Percentiles rank a stretch among this genome's conserved stretches.
Conservation (phyloP, 2,113 vertebrate species). For the Acrocephalus arundinaceus region DNA sequence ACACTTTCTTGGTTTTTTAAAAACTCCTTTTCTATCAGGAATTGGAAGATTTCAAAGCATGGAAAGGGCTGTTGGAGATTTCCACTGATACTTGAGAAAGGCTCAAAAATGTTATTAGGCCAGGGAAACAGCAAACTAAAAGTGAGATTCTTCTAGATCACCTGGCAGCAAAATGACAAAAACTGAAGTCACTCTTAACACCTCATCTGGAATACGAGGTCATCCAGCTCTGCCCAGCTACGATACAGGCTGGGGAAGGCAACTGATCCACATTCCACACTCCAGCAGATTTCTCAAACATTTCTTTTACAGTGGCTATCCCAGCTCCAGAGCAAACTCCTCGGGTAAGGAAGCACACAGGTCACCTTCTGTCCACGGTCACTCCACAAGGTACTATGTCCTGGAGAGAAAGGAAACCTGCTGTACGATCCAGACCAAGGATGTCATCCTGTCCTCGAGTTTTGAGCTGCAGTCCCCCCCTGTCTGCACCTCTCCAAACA, state of each 20-base stretch:
- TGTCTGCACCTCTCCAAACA: background rate
- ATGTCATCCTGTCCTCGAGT: background rate
- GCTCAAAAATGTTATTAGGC: background rate
- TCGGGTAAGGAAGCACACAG: rapidly evolving
- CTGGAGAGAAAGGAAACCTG: background rate
- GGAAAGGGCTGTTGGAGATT: background rate
- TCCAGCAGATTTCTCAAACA: background rate
- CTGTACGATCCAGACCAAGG: background rate
- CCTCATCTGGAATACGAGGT: background rate
- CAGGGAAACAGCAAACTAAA: background rate
- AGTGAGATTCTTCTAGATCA: background rate
- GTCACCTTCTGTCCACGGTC: background rate
- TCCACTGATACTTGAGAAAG: background rate
- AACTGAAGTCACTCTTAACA: background rate
- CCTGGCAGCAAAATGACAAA: background rate
- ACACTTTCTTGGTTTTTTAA: background rate
- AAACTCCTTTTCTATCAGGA: background rate
- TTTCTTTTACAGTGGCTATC: background rate
- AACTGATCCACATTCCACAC: background rate
- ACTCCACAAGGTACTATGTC: background rate
- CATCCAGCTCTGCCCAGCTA: background rate
- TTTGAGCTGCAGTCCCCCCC: background rate
- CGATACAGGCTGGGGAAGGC: background rate
- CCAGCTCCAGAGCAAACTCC: background rate
- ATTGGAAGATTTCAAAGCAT: background rate